These are phyloP conservation scores for Chinchilla lanigera DNA, from an alignment of 2,113 vertebrate species.

Conservation along the genomic window DNA sequence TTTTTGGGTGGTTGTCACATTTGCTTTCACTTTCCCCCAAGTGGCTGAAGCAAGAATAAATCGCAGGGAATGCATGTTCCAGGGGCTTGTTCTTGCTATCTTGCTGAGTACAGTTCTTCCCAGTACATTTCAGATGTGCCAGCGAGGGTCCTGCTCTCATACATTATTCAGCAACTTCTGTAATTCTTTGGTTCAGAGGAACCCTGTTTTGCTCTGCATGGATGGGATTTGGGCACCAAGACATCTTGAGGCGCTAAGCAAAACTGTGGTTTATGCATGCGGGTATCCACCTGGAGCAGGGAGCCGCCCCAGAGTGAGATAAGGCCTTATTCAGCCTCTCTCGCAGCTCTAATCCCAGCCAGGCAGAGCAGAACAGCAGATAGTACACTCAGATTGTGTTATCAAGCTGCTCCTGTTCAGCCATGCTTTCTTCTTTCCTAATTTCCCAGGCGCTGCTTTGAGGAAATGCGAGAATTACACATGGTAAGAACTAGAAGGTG, in stretches of 20 bases:
- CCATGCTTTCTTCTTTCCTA: conserved; percentile 16
- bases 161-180: conserved; percentile 80
- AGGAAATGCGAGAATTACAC: conserved; percentile 49
- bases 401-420: conserved; percentile 39
- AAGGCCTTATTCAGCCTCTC: conserved; percentile 70
- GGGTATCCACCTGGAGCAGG: conserved; percentile 68
- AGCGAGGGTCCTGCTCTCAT: conserved; percentile 65
- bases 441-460: conserved; percentile 67
- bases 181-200: conserved; percentile 79
- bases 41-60: conserved; percentile 16
- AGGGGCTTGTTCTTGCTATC: conserved; percentile 46
- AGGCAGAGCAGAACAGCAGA: conserved; percentile 61
- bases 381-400: conserved; percentile 69
- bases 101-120: conserved; percentile 55
- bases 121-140: conserved; percentile 50
- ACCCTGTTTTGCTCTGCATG: conserved; percentile 33
- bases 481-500: background rate
- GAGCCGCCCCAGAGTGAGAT: conserved; percentile 68
- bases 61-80: conserved; percentile 47
- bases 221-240: conserved; percentile 72
- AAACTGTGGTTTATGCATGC: conserved; percentile 78
- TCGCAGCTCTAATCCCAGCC: conserved; percentile 69
- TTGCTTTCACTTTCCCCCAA: conserved; percentile 36
- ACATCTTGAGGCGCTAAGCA: conserved; percentile 42
- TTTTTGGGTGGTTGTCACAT: background rate